Conservation (phyloP, 2,888 invertebrate genomes). For the Amiota minor region DNA sequence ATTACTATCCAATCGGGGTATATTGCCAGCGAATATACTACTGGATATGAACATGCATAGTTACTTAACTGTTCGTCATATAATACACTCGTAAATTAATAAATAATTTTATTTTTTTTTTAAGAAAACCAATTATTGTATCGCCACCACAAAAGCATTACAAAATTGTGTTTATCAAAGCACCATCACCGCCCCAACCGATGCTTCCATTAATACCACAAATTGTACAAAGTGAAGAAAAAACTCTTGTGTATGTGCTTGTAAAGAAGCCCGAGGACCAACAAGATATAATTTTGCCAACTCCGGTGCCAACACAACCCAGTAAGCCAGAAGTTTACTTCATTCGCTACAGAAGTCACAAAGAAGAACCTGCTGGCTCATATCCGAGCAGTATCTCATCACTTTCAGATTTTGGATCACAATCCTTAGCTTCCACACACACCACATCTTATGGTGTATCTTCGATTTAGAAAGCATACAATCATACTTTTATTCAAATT, state of each 20-base stretch:
- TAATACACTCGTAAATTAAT: no score
- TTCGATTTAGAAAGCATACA: slow-evolving; percentile 54
- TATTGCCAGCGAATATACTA: no score
- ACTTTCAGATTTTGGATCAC: slow-evolving; percentile 71
- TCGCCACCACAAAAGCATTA: slow-evolving; percentile 84
- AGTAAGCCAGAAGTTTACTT: slow-evolving; percentile 85
- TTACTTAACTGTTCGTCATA: no score
- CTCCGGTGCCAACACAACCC: slow-evolving; percentile 82
- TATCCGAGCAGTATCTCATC: slow-evolving; percentile 73
- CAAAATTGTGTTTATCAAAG: slow-evolving; percentile 86
- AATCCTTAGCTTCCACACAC: slow-evolving; percentile 65
- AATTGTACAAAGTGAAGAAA: slow-evolving; percentile 82
- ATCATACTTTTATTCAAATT: not conserved
- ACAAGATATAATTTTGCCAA: slow-evolving; percentile 80
- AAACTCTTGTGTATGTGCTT: slow-evolving; percentile 83
- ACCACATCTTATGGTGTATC: slow-evolving; percentile 72
- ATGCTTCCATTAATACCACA: slow-evolving; percentile 78
- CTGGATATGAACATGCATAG: no score
- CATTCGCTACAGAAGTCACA: slow-evolving; percentile 83
- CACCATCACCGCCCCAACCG: slow-evolving; percentile 79
- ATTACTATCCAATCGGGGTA: no score
- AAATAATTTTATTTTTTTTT: slow-evolving; percentile 2
- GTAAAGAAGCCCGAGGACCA: slow-evolving; percentile 84
- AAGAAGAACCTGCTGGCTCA: slow-evolving; percentile 70
- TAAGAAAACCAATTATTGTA: slow-evolving; percentile 75